Evolutionary conservation across 2,888 invertebrate species (phyloP), one percentile per base, ranked within the genome.

Genomic region (Tetranychus piercei): DNA sequence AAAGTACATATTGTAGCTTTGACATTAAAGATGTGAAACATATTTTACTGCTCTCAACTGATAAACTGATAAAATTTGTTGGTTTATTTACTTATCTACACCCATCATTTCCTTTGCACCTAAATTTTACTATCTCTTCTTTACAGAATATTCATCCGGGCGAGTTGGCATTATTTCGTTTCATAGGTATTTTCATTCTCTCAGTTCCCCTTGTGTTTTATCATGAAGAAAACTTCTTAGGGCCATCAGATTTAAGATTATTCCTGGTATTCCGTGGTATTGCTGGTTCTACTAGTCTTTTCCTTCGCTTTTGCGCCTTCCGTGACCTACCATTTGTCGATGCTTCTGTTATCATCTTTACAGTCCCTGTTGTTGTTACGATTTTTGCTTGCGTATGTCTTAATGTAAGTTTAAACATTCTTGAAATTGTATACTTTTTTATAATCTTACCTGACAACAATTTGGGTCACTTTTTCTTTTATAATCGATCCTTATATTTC

Each of bases 271-370:
- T 92, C 74, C 86, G 94, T 71, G 92, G 91, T 75, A 87, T 93
- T 77, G 89, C 91, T 74, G 93, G 93, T 64, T 90, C 92, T n/a
- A 89, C 91, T 1, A 90, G 91, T 0, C 84, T 94, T 75, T 90
- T 92, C 88, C 86, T 92, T 80, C 91, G 91, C 84, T 94, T 93
- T 81, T 92, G 92, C 81, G 92, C 94, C 11, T 92, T 93, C 80
- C 86, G 91, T 23, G 89, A 92, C 81, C 92, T 94, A 90, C 92
- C 92, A 1, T 83, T 94, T 77, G 93, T 92, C 44, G 93, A 93
- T 82, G 92, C 93, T 34, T 91, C 91, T 8, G 91, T 92, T 3
- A 90, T 92, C 77, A 91, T 93, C 44, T 93, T 93, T 83, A 92
- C 92, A 65, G 92, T 92, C 67, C 93, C 93, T 1, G 92, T 94